Evolutionary conservation across 2,888 invertebrate species (phyloP).

Genomic region (Lithophane semibrunnea): DNA sequence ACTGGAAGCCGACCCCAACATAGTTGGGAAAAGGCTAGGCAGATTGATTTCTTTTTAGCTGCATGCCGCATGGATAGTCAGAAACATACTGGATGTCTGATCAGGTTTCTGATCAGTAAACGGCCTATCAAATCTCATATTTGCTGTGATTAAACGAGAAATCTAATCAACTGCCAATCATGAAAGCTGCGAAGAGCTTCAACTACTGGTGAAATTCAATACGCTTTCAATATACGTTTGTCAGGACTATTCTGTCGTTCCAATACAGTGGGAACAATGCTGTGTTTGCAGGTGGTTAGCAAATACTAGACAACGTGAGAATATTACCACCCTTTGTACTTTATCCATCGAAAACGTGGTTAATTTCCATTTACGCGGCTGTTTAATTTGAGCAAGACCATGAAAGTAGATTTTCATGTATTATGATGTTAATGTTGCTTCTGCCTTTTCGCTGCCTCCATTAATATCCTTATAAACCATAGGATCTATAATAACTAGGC

Average conservation of each 20-base stretch:
- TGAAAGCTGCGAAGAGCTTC: neutral
- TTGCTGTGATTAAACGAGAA: neutral
- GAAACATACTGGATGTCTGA: slow-evolving; percentile 3
- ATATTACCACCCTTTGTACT: slow-evolving; percentile 26
- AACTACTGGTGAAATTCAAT: slow-evolving; percentile 14
- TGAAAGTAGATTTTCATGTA: slow-evolving; percentile 3
- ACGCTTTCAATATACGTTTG: slow-evolving; percentile 8
- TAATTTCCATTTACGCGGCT: slow-evolving; percentile 1
- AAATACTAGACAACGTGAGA: slow-evolving; percentile 30
- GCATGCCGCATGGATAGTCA: neutral
- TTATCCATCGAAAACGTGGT: slow-evolving; percentile 17
- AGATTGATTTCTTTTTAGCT: too few species aligned
- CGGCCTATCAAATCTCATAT: neutral
- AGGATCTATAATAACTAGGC: neutral
- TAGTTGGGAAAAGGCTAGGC: too few species aligned
- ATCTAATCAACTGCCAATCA: slow-evolving; percentile 1
- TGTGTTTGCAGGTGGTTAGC: slow-evolving; percentile 1
- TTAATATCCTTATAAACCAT: neutral
- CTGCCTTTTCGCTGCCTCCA: neutral
- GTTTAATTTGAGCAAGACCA: neutral
- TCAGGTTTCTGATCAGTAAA: slow-evolving; percentile 1
- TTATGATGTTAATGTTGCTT: neutral
- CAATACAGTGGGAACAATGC: slow-evolving; percentile 29
- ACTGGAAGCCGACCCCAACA: too few species aligned
- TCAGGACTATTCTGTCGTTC: neutral